phyloP scores from a whole-genome alignment of 2,113 vertebrate species.

The Sander lucioperca region DNA sequence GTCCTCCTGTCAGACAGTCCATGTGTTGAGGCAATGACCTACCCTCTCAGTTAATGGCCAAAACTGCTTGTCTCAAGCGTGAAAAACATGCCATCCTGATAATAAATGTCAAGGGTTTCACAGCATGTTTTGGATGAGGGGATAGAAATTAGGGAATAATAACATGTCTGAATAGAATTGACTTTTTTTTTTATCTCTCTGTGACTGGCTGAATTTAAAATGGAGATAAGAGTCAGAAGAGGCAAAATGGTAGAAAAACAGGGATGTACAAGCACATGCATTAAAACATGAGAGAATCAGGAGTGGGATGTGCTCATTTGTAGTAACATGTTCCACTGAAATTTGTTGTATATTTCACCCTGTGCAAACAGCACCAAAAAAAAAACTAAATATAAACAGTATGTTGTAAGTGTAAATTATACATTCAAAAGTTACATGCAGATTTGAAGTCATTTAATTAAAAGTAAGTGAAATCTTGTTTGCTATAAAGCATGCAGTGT shows the following conservation, averaged over 20 bases:
- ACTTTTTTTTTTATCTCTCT: constrained; percentile 18
- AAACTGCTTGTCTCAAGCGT: constrained; percentile 69
- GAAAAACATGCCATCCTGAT: constrained; percentile 79
- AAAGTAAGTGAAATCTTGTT: constrained; percentile 3
- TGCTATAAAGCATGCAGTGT: not conserved
- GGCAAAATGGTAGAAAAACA: constrained; percentile 13
- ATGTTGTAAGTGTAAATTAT: not conserved
- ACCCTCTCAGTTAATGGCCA: constrained; percentile 72
- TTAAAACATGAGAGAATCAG: constrained; percentile 25
- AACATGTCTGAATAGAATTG: constrained; percentile 60
- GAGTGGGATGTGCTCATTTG: not conserved
- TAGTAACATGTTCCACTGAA: not conserved
- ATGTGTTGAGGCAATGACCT: constrained; percentile 56
- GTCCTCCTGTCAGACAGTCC: constrained; percentile 61
- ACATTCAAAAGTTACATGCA: not conserved
- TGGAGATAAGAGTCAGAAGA: constrained; percentile 50
- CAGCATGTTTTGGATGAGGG: constrained; percentile 61
- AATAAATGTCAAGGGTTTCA: constrained; percentile 72
- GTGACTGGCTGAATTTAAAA: constrained; percentile 58
- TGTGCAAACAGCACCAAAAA: not conserved
- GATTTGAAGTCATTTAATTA: not conserved
- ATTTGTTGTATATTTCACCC: not conserved
- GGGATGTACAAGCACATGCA: constrained; percentile 2
- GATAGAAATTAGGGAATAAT: constrained; percentile 71
- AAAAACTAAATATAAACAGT: not conserved